These are phyloP conservation scores for Pristionchus entomophagus DNA, from an alignment of 2,888 invertebrate species.

Conservation along the genomic window DNA sequence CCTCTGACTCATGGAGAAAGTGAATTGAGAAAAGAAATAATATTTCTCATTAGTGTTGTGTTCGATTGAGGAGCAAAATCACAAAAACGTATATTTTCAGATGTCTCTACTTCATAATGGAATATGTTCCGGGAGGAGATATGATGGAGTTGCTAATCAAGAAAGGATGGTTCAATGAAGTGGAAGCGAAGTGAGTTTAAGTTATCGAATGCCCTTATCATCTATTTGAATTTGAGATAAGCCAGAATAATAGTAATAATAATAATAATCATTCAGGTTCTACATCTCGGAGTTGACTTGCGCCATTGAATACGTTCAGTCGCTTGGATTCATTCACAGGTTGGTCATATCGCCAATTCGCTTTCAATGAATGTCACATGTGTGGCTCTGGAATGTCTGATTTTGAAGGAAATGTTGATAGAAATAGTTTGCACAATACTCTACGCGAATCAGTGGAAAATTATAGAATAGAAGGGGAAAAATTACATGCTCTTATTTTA, in stretches of 20 bases:
- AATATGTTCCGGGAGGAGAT: conserved; percentile 99
- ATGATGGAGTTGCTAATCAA: conserved; percentile 98
- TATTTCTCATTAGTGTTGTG: no score
- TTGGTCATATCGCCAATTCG: conserved; percentile 81
- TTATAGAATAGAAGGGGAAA: no score
- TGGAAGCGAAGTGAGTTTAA: conserved; percentile 75
- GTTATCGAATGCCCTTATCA: neutral
- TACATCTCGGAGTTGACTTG: conserved; percentile 91
- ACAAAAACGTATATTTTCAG: conserved; percentile 1
- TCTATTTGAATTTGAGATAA: no score
- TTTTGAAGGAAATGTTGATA: neutral
- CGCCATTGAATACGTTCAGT: conserved; percentile 99
- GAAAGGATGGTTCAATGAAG: conserved; percentile 89
- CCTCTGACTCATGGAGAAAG: no score
- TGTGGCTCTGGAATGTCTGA: no score
- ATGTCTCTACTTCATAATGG: conserved; percentile 98
- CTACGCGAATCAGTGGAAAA: no score
- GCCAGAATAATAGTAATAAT: neutral
- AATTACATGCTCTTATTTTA: no score
- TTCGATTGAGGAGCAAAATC: no score
- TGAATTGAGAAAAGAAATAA: no score
- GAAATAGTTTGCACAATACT: neutral
- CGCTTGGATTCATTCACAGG: conserved; percentile 98
- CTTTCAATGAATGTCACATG: neutral
- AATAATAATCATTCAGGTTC: conserved; percentile 76